Percentiles rank a stretch among this genome's conserved stretches.
Evolutionary conservation across 2,888 invertebrate genomes (phyloP).

Genomic region (Megamerina dolium): DNA sequence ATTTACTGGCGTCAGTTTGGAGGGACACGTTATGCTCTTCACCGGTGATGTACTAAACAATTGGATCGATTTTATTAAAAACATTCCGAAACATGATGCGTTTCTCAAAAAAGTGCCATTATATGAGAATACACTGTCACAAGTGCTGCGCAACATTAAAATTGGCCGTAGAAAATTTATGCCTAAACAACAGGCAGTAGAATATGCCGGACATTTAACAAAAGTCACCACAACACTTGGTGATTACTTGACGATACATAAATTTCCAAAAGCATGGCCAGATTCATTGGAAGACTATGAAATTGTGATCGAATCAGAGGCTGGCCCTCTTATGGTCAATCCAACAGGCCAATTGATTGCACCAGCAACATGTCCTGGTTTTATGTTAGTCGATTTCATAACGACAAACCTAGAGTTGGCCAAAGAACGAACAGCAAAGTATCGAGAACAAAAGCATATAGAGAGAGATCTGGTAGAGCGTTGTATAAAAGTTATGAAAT

Average conservation of each 20-base stretch:
- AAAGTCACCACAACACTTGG: conserved; percentile 80
- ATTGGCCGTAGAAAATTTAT: conserved; percentile 85
- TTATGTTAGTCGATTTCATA: conserved; percentile 77
- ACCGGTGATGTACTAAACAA: conserved; percentile 89
- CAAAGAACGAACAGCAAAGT: conserved; percentile 52
- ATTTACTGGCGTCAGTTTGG: conserved; percentile 84
- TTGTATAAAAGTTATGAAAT: conserved; percentile 61
- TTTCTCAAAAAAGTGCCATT: conserved; percentile 70
- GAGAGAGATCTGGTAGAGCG: conserved; percentile 67
- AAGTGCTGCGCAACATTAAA: conserved; percentile 75
- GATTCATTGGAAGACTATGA: conserved; percentile 60
- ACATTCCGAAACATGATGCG: conserved; percentile 68
- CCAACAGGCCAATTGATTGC: conserved; percentile 91
- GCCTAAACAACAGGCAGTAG: conserved; percentile 80
- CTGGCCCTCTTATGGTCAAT: conserved; percentile 88
- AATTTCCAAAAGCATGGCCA: conserved; percentile 69
- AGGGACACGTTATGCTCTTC: conserved; percentile 84
- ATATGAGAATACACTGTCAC: conserved; percentile 78
- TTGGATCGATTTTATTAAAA: conserved; percentile 85
- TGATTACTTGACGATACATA: conserved; percentile 62
- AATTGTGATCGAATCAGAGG: conserved; percentile 62
- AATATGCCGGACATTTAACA: conserved; percentile 77
- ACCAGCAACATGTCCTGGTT: conserved; percentile 85
- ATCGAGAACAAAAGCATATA: conserved; percentile 70
- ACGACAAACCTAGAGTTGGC: conserved; percentile 72